Percentiles rank a stretch among this genome's conserved stretches.
Evolutionary conservation across 1,140 invertebrate species (phyloP).

Genomic region (Varroa destructor): DNA sequence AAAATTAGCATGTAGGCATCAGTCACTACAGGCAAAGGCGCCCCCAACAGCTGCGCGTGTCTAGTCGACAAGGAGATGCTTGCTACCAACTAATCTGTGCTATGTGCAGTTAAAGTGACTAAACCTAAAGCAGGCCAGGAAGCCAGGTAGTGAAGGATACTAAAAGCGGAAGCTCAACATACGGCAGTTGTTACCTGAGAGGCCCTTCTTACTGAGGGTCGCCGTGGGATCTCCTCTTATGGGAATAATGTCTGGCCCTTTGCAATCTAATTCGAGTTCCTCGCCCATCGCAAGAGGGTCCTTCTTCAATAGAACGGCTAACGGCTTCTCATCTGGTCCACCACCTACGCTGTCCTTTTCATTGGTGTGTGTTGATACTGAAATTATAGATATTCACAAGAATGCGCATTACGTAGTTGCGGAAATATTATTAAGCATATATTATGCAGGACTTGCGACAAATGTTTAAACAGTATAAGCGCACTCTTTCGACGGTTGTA

Average conservation of each 20-base stretch:
- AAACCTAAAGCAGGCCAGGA: neutral
- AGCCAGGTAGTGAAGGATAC: neutral
- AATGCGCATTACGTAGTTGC: no score
- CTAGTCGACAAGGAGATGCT: neutral
- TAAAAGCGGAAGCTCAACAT: slow-evolving; percentile 25
- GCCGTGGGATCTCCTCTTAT: neutral
- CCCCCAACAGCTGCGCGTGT: neutral
- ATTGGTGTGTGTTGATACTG: slow-evolving; percentile 14
- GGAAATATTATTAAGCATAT: no score
- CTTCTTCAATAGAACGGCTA: slow-evolving; percentile 25
- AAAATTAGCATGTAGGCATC: no score
- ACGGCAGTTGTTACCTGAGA: slow-evolving; percentile 24
- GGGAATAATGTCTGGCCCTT: slow-evolving; percentile 22
- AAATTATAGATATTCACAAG: neutral
- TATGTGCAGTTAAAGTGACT: neutral
- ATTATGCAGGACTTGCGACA: no score
- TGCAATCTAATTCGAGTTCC: slow-evolving; percentile 21
- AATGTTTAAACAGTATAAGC: no score
- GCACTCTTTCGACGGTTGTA: no score
- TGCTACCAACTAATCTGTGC: neutral
- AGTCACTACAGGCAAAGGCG: neutral
- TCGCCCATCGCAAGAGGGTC: slow-evolving; percentile 16
- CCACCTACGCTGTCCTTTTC: slow-evolving; percentile 15
- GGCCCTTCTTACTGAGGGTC: slow-evolving; percentile 14
- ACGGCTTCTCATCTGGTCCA: slow-evolving; percentile 20